A percentile compares a stretch with the other conserved stretches of the same genome.
These are phyloP conservation scores for Pseudanteris insignis DNA, from an alignment of 2,888 invertebrate genomes.

Conservation along the genomic window DNA sequence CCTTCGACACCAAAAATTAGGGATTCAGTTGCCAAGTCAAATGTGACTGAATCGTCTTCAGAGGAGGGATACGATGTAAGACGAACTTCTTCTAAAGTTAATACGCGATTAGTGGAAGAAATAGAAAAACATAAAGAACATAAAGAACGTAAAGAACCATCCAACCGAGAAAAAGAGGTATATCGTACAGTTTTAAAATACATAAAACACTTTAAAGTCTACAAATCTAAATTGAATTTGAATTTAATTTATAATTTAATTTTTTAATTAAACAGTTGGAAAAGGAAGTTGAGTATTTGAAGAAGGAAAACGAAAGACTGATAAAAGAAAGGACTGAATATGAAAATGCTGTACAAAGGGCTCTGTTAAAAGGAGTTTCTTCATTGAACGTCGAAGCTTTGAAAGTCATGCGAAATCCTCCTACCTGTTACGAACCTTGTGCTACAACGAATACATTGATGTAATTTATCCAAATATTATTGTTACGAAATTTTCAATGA, in stretches of 20 bases:
- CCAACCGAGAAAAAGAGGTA: conserved; percentile 50
- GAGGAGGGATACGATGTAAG: not conserved
- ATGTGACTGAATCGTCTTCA: no score
- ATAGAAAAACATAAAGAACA: not conserved
- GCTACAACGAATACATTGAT: conserved; percentile 17
- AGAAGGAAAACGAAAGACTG: conserved; percentile 57
- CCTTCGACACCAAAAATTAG: no score
- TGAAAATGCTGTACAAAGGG: conserved; percentile 61
- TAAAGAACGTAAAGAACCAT: conserved; percentile 26
- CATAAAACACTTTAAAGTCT: no score
- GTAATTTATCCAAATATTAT: conserved; percentile 12
- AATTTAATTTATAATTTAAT: not conserved
- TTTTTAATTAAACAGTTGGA: conserved; percentile 49
- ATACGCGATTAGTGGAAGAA: conserved; percentile 1
- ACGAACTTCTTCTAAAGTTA: conserved; percentile 10
- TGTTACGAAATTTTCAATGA: no score
- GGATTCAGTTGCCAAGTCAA: no score
- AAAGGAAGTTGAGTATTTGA: conserved; percentile 52
- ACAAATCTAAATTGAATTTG: no score
- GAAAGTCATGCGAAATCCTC: conserved; percentile 56
- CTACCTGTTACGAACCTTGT: conserved; percentile 43
- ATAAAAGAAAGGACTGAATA: conserved; percentile 59
- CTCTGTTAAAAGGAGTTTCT: conserved; percentile 60
- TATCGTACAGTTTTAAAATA: no score
- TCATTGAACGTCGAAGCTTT: conserved; percentile 60